These are phyloP conservation scores for Camponotus pennsylvanicus DNA, from an alignment of 1,140 invertebrate genomes.

Conservation along the genomic window DNA sequence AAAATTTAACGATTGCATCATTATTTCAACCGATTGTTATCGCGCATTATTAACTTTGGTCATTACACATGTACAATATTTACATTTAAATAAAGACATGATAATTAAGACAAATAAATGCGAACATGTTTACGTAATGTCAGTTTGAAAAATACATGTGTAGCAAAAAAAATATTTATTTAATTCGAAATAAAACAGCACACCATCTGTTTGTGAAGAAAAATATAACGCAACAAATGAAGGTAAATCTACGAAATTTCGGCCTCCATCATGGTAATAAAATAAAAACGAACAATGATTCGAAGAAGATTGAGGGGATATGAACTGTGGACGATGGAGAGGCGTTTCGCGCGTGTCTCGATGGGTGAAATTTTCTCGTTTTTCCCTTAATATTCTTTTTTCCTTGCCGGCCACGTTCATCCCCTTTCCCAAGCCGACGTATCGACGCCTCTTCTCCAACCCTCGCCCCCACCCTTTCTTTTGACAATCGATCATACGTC, in stretches of 20 bases:
- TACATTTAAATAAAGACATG: background rate
- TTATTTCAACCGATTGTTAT: background rate
- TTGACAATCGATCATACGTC: conserved; percentile 57
- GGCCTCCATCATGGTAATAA: conserved; percentile 8
- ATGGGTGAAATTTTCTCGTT: conserved; percentile 42
- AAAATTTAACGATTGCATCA: conserved; percentile 41
- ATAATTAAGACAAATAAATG: conserved; percentile 5
- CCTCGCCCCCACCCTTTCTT: too few species aligned
- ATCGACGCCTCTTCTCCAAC: conserved; percentile 18
- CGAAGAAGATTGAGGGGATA: conserved; percentile 42
- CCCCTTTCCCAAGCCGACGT: conserved; percentile 22
- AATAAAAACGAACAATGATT: conserved; percentile 52
- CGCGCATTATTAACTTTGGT: conserved; percentile 27
- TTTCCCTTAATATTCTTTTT: conserved; percentile 48
- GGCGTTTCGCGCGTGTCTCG: conserved; percentile 14
- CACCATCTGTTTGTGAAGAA: background rate
- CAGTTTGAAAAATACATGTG: background rate
- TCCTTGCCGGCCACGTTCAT: conserved; percentile 34
- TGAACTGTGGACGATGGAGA: conserved; percentile 36
- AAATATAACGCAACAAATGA: conserved; percentile 2
- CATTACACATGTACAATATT: background rate
- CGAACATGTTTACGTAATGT: background rate
- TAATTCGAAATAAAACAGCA: background rate
- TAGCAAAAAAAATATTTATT: conserved; percentile 2
- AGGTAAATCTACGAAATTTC: background rate